These are phyloP conservation scores for Melanostigma gelatinosum DNA, from an alignment of 2,113 vertebrate species.

Conservation along the genomic window DNA sequence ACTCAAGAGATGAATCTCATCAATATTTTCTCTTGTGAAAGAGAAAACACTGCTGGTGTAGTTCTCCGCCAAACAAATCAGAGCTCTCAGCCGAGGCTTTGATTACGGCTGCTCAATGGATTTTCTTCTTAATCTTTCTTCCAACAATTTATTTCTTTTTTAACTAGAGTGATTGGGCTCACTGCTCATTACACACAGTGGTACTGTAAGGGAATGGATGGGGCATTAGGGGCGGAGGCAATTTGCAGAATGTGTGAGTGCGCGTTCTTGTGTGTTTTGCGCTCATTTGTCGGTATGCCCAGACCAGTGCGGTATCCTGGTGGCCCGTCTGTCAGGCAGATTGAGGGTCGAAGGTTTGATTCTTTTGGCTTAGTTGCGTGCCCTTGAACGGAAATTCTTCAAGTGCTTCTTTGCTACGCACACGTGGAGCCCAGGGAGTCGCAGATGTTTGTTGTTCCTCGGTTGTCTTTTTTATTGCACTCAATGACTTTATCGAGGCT, in stretches of 20 bases:
- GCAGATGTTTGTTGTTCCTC: conserved; percentile 16
- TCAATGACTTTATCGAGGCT: conserved; percentile 39
- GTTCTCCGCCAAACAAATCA: conserved; percentile 5
- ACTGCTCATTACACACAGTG: conserved; percentile 21
- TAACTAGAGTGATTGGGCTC: not conserved
- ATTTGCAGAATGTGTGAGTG: conserved; percentile 9
- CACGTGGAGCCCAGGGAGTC: not conserved
- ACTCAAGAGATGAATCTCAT: conserved; percentile 13
- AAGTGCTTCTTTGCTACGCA: conserved; percentile 3
- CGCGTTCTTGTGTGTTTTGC: not conserved
- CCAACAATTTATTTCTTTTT: not conserved
- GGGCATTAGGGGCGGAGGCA: conserved; percentile 2
- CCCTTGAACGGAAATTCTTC: not conserved
- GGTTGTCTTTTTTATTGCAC: conserved; percentile 39
- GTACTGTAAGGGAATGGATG: conserved; percentile 9
- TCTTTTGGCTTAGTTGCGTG: not conserved
- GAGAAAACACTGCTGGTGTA: conserved; percentile 9
- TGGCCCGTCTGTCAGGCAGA: not conserved
- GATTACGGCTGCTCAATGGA: conserved; percentile 18
- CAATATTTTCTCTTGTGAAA: conserved; percentile 3
- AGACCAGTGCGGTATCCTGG: not conserved
- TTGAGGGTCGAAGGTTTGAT: not conserved
- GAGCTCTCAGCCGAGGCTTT: not conserved
- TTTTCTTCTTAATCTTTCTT: conserved; percentile 14
- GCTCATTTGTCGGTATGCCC: not conserved